phyloP scores from a whole-genome alignment of 1,140 invertebrate species.

The Drosophila oshimai region DNA sequence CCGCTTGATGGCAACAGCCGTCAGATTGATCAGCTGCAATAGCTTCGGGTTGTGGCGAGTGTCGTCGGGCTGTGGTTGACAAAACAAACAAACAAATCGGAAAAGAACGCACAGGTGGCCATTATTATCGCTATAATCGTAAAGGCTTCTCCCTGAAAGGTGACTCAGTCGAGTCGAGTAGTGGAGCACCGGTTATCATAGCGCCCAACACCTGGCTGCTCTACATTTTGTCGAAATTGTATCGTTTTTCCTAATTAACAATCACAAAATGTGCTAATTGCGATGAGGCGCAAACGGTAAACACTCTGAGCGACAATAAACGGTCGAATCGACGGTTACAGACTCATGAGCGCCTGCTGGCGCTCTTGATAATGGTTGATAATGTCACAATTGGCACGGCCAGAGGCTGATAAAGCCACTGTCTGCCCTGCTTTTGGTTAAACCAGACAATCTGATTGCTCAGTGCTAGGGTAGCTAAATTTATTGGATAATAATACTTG shows the following conservation, averaged over 20 bases:
- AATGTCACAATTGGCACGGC: constrained; percentile 21
- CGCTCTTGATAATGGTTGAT: constrained; percentile 67
- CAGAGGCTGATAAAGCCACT: constrained; percentile 54
- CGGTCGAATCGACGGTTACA: constrained; percentile 5
- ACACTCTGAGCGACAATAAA: constrained; percentile 50
- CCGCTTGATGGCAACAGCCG: constrained; percentile 93
- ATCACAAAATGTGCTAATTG: constrained; percentile 72
- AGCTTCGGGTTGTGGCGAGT: constrained; percentile 88
- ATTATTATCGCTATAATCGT: constrained; percentile 29
- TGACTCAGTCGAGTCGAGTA: constrained; percentile 42
- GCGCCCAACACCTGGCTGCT: constrained; percentile 59
- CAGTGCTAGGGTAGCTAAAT: constrained; percentile 28
- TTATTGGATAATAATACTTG: background rate
- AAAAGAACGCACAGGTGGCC: constrained; percentile 39
- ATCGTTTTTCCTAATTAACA: constrained; percentile 77
- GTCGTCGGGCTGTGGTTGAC: constrained; percentile 83
- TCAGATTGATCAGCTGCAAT: constrained; percentile 93
- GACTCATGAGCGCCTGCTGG: constrained; percentile 65
- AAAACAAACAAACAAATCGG: constrained; percentile 23
- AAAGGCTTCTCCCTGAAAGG: constrained; percentile 24
- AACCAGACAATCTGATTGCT: constrained; percentile 49
- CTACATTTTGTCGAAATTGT: constrained; percentile 48
- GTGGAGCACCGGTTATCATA: constrained; percentile 45
- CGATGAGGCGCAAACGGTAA: constrained; percentile 51
- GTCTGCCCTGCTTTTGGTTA: constrained; percentile 21